phyloP scores from a whole-genome alignment of 2,888 invertebrate species.

The Tipula helvola region DNA sequence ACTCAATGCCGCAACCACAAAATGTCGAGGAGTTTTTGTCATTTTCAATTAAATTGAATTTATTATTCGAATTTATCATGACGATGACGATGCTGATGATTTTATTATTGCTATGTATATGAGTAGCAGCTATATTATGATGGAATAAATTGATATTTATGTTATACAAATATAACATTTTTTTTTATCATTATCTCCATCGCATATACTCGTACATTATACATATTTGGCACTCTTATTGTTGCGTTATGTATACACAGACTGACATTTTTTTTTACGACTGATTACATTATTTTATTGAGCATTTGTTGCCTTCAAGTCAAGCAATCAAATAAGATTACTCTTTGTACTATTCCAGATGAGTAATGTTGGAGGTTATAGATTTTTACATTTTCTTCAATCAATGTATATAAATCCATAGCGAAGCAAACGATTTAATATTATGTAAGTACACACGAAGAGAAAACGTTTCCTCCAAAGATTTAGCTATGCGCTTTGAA shows the following conservation, averaged over 20 bases:
- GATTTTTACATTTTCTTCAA: no score
- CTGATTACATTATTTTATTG: neutral
- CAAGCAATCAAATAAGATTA: neutral
- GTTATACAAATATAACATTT: neutral
- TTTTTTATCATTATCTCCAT: neutral
- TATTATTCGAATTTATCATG: neutral
- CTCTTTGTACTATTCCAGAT: neutral
- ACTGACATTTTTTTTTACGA: neutral
- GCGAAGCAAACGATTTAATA: no score
- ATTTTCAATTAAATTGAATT: neutral
- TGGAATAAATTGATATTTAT: conserved; percentile 4
- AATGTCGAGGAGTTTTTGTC: neutral
- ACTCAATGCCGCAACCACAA: neutral
- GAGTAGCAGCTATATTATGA: neutral
- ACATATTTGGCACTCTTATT: neutral
- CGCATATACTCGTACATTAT: neutral
- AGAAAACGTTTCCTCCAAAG: no score
- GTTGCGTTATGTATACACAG: neutral
- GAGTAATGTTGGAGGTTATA: neutral
- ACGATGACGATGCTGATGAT: neutral
- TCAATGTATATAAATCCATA: no score
- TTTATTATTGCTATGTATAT: neutral
- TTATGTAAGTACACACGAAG: no score
- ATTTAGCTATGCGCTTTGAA: no score
- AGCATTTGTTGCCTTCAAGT: neutral